Evolutionary conservation across 2,888 invertebrate genomes (phyloP), one percentile per base, ranked within the genome.

Genomic region (Octonoba sinensis): DNA sequence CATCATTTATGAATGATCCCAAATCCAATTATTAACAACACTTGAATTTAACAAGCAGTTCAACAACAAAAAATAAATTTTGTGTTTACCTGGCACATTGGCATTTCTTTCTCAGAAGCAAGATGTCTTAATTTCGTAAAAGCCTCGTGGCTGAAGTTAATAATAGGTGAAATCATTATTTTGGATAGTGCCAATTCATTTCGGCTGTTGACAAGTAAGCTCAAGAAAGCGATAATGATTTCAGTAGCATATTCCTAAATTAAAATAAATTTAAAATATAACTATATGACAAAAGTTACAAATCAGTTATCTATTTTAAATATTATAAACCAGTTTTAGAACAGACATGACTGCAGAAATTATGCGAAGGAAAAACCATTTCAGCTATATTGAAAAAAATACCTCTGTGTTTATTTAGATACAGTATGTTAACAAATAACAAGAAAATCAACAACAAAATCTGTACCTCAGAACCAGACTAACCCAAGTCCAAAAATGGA

Each of bases 71-170:
- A 59, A 24, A 59, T 24, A 59, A 59, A 18, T 59, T 62, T 62
- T 15, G 1, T 27, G 27, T 18, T 74, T 81, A 87, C 87, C 88
- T 89, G 85, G 74, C 87, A 89, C 87, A 89, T 88, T 12, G 88
- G 87, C 85, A 88, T 86, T 12, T 86, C 86, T 72, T 86, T 87
- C 36, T 82, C 72, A 47, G 86, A 79, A 24, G 88, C 85, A 27
- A 85, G 84, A 74, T 87, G 87, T 78, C 88, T 89, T 20, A 88
- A 84, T 36, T 86, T 86, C n/a, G 88, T 88, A 83, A 89, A 89
- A 13, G 88, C 88, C 44, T 84, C 69, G 70, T 88, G 88, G 69
- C 87, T 86, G 4, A 88, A 84, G 49, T 86, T 87, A 73, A 88
- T 85, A 64, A 88, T 86, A 15, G 88, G 88, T 1, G 87, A 86